Conservation (phyloP, 2,113 vertebrate genomes). For the Ptyas mucosa region DNA sequence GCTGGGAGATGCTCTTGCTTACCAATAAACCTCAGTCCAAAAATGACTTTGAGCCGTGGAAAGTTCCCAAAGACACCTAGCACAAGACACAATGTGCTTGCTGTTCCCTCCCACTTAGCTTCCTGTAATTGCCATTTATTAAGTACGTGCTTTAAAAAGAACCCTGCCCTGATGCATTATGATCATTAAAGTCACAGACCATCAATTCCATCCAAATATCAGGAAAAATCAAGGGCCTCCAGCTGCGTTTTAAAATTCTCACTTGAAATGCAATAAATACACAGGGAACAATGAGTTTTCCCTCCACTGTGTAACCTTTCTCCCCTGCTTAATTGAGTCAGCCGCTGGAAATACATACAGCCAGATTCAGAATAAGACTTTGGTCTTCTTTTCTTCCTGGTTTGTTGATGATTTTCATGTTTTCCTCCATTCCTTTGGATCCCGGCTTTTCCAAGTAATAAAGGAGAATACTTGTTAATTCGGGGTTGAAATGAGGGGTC, state of each 20-base stretch:
- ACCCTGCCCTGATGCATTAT: background rate
- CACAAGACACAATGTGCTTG: background rate
- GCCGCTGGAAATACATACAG: no score
- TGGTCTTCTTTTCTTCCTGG: background rate
- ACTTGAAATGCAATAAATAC: background rate
- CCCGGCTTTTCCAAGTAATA: background rate
- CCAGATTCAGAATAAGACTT: background rate
- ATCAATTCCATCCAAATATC: background rate
- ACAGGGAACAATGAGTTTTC: background rate
- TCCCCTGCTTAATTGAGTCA: no score
- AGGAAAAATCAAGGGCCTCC: background rate
- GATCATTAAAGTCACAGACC: background rate
- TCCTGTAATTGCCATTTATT: background rate
- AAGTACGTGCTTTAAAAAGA: background rate
- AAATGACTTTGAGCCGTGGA: background rate
- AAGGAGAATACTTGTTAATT: background rate
- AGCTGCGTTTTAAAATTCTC: background rate
- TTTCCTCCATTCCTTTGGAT: background rate
- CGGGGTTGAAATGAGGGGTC: background rate
- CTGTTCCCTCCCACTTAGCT: background rate
- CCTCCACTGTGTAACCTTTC: background rate
- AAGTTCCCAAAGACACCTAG: background rate
- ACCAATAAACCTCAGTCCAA: background rate
- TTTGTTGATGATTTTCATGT: background rate
- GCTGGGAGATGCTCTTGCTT: slow-evolving; percentile 10